These are phyloP conservation scores for Sinohyriopsis cumingii DNA, from an alignment of 2,888 invertebrate genomes.

Conservation along the genomic window DNA sequence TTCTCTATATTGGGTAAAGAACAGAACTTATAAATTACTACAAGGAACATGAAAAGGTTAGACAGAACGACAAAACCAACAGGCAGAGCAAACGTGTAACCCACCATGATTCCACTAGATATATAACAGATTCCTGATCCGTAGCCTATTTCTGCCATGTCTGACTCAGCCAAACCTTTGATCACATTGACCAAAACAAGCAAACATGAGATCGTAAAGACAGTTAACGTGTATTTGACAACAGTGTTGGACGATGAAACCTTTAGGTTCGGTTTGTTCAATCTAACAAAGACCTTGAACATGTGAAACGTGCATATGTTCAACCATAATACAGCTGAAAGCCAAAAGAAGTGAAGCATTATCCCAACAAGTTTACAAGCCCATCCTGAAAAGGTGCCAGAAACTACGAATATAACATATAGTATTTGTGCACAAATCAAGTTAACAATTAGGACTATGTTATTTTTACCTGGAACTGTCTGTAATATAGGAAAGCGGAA, in stretches of 20 bases:
- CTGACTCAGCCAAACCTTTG: neutral
- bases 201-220: slow-evolving; percentile 1
- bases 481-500: slow-evolving; percentile 14
- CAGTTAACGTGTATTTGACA: slow-evolving; percentile 11
- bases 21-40: slow-evolving; percentile 10
- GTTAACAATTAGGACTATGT: slow-evolving; percentile 15
- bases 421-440: slow-evolving; percentile 17
- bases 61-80: slow-evolving; percentile 13
- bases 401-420: slow-evolving; percentile 11
- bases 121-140: slow-evolving; percentile 27
- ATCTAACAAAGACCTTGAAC: slow-evolving; percentile 18
- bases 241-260: slow-evolving; percentile 1
- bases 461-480: slow-evolving; percentile 22
- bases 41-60: slow-evolving; percentile 19
- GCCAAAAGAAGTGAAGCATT: slow-evolving; percentile 21
- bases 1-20: slow-evolving; percentile 1
- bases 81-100: slow-evolving; percentile 21
- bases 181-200: slow-evolving; percentile 15
- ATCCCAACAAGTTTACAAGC: slow-evolving; percentile 15
- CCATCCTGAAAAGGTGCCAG: neutral
- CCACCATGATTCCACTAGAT: slow-evolving; percentile 9
- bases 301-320: slow-evolving; percentile 24
- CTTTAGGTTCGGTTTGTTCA: slow-evolving; percentile 1
- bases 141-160: slow-evolving; percentile 14
- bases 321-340: slow-evolving; percentile 14